A percentile compares a stretch with the other conserved stretches of the same genome.
Conservation (phyloP, 2,888 invertebrate species). For the Mythimna lalbum region DNA sequence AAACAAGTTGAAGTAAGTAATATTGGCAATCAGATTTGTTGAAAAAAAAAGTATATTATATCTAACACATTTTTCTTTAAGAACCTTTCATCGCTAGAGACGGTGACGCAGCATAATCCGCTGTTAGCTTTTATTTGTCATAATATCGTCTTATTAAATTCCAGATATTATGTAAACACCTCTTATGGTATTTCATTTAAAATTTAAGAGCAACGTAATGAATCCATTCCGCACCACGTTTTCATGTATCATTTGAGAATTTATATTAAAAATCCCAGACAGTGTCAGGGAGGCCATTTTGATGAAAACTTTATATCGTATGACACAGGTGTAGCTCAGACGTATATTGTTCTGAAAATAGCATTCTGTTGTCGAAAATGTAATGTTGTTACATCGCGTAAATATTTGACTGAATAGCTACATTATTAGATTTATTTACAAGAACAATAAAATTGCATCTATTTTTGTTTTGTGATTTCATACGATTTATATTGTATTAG, state of each 20-base stretch:
- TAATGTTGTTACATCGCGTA: not conserved
- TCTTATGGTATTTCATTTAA: conserved; percentile 49
- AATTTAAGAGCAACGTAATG: conserved; percentile 46
- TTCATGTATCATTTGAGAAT: conserved; percentile 55
- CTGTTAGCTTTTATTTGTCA: conserved; percentile 18
- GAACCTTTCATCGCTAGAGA: not conserved
- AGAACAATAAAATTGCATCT: not conserved
- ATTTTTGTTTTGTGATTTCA: not conserved
- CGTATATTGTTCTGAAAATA: not conserved
- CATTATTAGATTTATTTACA: conserved; percentile 1
- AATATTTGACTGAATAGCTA: conserved; percentile 26
- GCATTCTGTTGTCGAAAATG: conserved; percentile 5
- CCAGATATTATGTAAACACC: conserved; percentile 36
- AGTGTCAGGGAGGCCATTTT: conserved; percentile 39
- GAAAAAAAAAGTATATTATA: not conserved
- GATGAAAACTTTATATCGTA: conserved; percentile 29
- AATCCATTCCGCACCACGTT: conserved; percentile 24
- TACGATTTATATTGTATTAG: not conserved
- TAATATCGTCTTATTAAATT: conserved; percentile 32
- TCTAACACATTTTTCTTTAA: not conserved
- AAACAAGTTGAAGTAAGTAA: not conserved
- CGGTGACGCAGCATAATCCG: conserved; percentile 6
- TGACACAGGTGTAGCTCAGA: conserved; percentile 30
- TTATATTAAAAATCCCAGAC: conserved; percentile 57
- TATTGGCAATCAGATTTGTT: not conserved